Evolutionary conservation across 2,888 invertebrate species (phyloP).

Genomic region (Dicroscelio sp.): DNA sequence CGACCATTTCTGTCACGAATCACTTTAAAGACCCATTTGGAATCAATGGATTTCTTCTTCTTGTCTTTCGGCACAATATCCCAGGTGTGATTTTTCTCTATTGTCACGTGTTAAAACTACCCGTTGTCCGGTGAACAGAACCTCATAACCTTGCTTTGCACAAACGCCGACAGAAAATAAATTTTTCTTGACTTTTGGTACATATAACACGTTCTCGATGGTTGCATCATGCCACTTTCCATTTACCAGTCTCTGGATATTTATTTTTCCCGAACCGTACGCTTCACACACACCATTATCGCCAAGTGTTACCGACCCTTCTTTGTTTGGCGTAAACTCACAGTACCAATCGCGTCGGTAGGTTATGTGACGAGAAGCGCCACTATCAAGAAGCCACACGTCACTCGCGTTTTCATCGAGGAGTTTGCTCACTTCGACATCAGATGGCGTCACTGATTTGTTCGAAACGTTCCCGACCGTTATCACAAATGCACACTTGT

Average conservation of each 20-base stretch:
- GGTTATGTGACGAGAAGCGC: constrained; percentile 22
- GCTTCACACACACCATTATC: constrained; percentile 56
- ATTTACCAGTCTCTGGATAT: constrained; percentile 29
- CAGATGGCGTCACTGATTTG: neutral
- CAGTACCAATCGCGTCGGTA: constrained; percentile 72
- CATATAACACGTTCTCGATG: constrained; percentile 50
- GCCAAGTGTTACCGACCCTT: constrained; percentile 63
- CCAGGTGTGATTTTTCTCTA: constrained; percentile 18
- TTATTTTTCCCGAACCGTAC: constrained; percentile 12
- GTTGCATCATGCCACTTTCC: constrained; percentile 4
- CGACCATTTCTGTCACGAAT: too few species aligned
- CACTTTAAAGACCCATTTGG: constrained; percentile 48
- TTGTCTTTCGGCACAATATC: constrained; percentile 1
- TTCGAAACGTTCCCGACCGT: neutral
- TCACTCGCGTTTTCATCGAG: neutral
- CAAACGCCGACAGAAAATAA: constrained; percentile 58
- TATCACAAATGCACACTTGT: constrained; percentile 30
- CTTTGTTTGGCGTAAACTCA: constrained; percentile 51
- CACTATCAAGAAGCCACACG: constrained; percentile 15
- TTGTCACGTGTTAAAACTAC: neutral
- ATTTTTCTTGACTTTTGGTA: constrained; percentile 48
- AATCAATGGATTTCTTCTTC: constrained; percentile 25
- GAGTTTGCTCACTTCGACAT: neutral
- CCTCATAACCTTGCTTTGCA: neutral
- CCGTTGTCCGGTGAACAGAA: neutral